phyloP scores from a whole-genome alignment of 2,797 vertebrate genomes.

The Gambelia wislizenii region DNA sequence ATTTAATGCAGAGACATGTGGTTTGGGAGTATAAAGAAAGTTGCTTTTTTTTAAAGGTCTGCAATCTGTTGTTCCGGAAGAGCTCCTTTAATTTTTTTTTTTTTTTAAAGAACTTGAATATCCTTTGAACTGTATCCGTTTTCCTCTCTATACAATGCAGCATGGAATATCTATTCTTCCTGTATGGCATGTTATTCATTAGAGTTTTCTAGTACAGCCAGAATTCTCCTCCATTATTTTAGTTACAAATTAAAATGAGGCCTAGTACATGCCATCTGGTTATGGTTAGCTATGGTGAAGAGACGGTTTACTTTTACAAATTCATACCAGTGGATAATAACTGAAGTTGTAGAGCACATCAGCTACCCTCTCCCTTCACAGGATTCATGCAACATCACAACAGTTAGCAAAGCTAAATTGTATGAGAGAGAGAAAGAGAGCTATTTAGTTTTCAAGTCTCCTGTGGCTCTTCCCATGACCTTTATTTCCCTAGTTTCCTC shows the following conservation, averaged over 20 bases:
- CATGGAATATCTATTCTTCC: neutral
- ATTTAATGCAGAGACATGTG: neutral
- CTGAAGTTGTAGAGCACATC: neutral
- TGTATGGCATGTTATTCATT: neutral
- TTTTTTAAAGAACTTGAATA: neutral
- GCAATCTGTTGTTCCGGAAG: neutral
- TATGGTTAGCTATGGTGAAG: neutral
- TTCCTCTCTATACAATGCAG: neutral
- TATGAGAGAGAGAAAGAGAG: too few species aligned
- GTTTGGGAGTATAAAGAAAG: neutral
- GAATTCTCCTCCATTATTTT: neutral
- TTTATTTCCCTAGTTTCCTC: too few species aligned
- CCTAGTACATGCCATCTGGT: neutral
- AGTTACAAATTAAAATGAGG: neutral
- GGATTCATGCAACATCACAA: neutral
- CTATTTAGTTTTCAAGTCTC: too few species aligned
- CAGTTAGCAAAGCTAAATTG: neutral
- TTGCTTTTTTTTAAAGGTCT: neutral
- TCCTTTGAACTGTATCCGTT: neutral
- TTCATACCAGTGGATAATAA: neutral
- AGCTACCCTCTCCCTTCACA: neutral
- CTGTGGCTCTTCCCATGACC: too few species aligned
- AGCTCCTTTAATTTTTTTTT: neutral
- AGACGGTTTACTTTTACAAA: neutral
- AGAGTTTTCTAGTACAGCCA: neutral